A percentile compares a stretch with the other conserved stretches of the same genome.
phyloP scores from a whole-genome alignment of 2,888 invertebrate species.

The Congeria kusceri region DNA sequence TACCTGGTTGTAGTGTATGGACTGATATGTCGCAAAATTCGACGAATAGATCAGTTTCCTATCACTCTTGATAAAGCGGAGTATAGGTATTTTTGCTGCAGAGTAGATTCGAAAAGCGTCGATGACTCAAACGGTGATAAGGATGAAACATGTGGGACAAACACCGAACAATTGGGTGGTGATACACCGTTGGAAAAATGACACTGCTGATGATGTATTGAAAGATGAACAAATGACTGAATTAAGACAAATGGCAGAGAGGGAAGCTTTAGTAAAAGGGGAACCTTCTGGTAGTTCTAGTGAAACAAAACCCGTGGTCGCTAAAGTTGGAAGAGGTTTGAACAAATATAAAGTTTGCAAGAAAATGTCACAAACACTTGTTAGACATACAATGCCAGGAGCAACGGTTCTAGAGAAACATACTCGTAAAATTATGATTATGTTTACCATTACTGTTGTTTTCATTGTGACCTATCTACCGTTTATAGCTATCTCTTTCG shows the following conservation, averaged over 20 bases:
- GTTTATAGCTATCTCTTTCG: slow-evolving; percentile 49
- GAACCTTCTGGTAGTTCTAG: too few species aligned
- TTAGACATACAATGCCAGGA: slow-evolving; percentile 19
- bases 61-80: slow-evolving; percentile 22
- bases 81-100: slow-evolving; percentile 28
- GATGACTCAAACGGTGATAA: slow-evolving; percentile 19
- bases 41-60: slow-evolving; percentile 29
- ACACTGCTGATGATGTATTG: too few species aligned
- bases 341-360: too few species aligned
- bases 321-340: too few species aligned
- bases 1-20: slow-evolving; percentile 65
- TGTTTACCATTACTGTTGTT: slow-evolving; percentile 61
- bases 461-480: slow-evolving; percentile 61
- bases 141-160: not conserved
- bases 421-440: slow-evolving; percentile 63
- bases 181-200: too few species aligned
- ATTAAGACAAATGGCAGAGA: too few species aligned
- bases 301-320: too few species aligned
- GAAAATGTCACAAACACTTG: too few species aligned
- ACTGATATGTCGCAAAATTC: slow-evolving; percentile 62
- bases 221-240: too few species aligned
- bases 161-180: too few species aligned
- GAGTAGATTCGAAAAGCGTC: too few species aligned
- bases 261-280: too few species aligned
- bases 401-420: slow-evolving; percentile 44